Evolutionary conservation across 2,888 invertebrate species (phyloP), one percentile per base, ranked within the genome.

Genomic region (Acrobasis suavella): DNA sequence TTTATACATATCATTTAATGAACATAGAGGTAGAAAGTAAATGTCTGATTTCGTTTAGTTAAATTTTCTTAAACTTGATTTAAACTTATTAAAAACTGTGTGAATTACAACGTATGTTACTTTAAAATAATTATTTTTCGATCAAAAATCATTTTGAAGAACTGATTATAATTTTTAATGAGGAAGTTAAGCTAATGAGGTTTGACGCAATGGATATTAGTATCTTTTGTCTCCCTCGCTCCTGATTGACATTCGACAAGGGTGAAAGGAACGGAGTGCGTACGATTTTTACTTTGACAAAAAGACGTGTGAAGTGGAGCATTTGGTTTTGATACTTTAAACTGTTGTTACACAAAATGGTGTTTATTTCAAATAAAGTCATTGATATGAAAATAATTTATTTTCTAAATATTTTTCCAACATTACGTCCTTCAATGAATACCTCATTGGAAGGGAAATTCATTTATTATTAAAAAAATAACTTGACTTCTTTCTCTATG

Each of bases 211-310:
- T 71, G 71, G 54, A 72, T 65, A 72, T 71, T 65, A 55, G 32
- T 60, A 59, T 56, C 17, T 22, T 37, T 39, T 64, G 64, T 72
- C 68, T 65, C 64, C 10, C 38, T 70, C 65, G 62, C 67, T 66
- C 68, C 60, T 65, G 64, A 52, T 51, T 67, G 70, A 72, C 73
- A 75, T 72, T 75, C 72, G 65, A 69, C 66, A 65, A 66, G 75
- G 80, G 85, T 86, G 85, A 87, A 86, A 86, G 86, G 85, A 82
- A 79, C 70, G 67, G 67, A 69, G 8, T 49, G 74, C 70, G 69
- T 71, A 71, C 66, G 73, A 78, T 78, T 80, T 82, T 83, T 76
- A 76, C 71, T 74, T 78, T 80, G 75, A 78, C 76, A 77, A 80
- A 81, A 80, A 76, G 71, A 71, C 69, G 68, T 65, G 62, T 65